These are phyloP conservation scores for Netelia melanura DNA, from an alignment of 2,888 invertebrate genomes.

Conservation along the genomic window DNA sequence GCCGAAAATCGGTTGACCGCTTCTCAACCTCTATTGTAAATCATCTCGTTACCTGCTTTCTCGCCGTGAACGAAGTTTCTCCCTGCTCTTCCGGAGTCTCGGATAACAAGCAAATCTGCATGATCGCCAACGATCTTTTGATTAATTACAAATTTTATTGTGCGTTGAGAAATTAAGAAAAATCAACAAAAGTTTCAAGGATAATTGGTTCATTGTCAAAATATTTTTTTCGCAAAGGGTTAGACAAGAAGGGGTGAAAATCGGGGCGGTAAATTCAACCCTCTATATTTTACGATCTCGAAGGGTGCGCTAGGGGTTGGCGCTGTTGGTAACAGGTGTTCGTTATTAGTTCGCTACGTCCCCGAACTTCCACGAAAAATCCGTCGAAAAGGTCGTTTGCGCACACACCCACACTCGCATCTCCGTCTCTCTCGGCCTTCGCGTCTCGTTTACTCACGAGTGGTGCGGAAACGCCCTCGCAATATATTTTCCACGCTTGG, in stretches of 20 bases:
- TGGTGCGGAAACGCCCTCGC: not conserved
- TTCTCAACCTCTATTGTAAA: slow-evolving; percentile 55
- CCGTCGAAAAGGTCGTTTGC: not conserved
- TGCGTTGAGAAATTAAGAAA: not conserved
- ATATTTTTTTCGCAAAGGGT: no score
- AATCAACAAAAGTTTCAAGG: not conserved
- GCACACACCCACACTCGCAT: not conserved
- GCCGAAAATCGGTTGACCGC: slow-evolving; percentile 68
- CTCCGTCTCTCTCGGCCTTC: not conserved
- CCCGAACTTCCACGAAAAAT: slow-evolving; percentile 3
- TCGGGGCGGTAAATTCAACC: no score
- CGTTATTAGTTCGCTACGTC: not conserved
- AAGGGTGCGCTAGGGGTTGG: not conserved
- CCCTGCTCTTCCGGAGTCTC: not conserved
- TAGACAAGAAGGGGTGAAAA: no score
- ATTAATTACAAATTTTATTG: not conserved
- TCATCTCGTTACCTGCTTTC: slow-evolving; percentile 51
- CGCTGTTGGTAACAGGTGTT: slow-evolving; percentile 41
- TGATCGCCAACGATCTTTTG: not conserved
- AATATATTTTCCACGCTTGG: slow-evolving; percentile 7
- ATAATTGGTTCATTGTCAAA: no score
- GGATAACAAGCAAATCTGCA: not conserved
- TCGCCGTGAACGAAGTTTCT: not conserved
- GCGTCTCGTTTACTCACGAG: not conserved
- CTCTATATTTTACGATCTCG: not conserved